Evolutionary conservation across 2,888 invertebrate genomes (phyloP).

Genomic region (Melipona bicolor): DNA sequence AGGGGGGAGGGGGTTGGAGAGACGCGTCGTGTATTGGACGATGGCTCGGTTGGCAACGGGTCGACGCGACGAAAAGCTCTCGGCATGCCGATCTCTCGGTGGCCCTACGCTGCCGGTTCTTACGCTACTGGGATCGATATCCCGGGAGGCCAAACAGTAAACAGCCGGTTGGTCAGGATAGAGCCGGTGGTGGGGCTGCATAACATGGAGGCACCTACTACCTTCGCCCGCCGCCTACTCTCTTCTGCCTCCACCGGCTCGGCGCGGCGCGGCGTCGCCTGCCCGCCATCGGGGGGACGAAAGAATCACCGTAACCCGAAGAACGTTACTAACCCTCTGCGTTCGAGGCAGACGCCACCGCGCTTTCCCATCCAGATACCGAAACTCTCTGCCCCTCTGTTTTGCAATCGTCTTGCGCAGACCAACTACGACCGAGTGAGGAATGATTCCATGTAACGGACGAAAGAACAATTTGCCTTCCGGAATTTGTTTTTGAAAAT

Average conservation of each 20-base stretch:
- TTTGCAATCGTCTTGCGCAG: too few species aligned
- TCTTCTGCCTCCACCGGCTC: neutral
- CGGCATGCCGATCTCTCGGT: slow-evolving; percentile 62
- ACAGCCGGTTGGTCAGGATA: slow-evolving; percentile 84
- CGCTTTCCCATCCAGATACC: slow-evolving; percentile 54
- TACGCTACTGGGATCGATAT: slow-evolving; percentile 84
- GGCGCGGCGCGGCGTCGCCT: slow-evolving; percentile 14
- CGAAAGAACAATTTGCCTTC: too few species aligned
- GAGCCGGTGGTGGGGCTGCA: slow-evolving; percentile 76
- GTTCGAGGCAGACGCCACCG: slow-evolving; percentile 52
- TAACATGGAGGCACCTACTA: slow-evolving; percentile 73
- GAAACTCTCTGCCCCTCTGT: neutral
- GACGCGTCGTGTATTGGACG: neutral
- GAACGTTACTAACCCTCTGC: slow-evolving; percentile 59
- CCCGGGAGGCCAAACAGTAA: slow-evolving; percentile 84
- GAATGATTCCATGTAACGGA: too few species aligned
- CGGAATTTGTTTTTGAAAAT: too few species aligned
- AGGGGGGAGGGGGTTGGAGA: neutral
- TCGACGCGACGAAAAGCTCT: slow-evolving; percentile 38
- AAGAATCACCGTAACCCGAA: slow-evolving; percentile 51
- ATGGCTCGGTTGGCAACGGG: slow-evolving; percentile 70
- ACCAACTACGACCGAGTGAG: too few species aligned
- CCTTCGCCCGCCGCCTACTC: slow-evolving; percentile 62
- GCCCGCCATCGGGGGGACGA: slow-evolving; percentile 61
- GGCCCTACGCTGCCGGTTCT: slow-evolving; percentile 77